Base-by-base conservation (phyloP, 2,797 vertebrate genomes). In the Ambastaia sidthimunki region DNA sequence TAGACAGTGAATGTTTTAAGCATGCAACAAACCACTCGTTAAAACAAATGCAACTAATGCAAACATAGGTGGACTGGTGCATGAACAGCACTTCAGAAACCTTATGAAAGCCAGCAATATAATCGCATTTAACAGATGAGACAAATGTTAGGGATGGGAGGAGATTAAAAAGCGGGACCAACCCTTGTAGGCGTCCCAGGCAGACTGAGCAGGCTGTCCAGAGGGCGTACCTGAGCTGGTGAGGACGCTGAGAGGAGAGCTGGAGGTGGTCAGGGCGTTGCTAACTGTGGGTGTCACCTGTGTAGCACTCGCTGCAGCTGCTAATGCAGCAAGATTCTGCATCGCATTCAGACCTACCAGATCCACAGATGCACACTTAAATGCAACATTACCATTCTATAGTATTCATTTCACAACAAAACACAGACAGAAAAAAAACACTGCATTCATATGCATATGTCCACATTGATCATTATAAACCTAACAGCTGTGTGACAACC, bases 251-350 rank as follows among this genome's bases (percentile, higher is more conserved):
- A 99, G 94, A 37, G 97, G 96, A 71, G 96, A 98, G 91, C 95
- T 98, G 86, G 97, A 98, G 54, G 96, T 94, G 62, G 96, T 97
- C 87, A 99, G 96, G 23, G 96, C 94, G 76, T 90, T 95, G 78
- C 96, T 95, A 84, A 95, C 95, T 21, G 95, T 94, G 1, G 95
- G 94, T 0, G 96, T 95, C 76, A 92, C 95, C 92, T 99, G 97
- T 71, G 97, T 94, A 77, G 96, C 96, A 1, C 93, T 95, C 44
- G 98, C 97, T 0, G 98, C 97, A 48, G 96, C 97, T 74, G 98
- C 97, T 81, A 99, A 88, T 0, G 98, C 97, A 34, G 97, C 97
- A 89, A 99, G 91, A 91, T 98, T 99, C 95, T 99, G 98, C 95
- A 99, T 96, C 41, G 97, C 96, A 84, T 96, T 99, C 89, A 99